Conservation (phyloP, 2,113 vertebrate species). For the Corythornis madagascariensis region DNA sequence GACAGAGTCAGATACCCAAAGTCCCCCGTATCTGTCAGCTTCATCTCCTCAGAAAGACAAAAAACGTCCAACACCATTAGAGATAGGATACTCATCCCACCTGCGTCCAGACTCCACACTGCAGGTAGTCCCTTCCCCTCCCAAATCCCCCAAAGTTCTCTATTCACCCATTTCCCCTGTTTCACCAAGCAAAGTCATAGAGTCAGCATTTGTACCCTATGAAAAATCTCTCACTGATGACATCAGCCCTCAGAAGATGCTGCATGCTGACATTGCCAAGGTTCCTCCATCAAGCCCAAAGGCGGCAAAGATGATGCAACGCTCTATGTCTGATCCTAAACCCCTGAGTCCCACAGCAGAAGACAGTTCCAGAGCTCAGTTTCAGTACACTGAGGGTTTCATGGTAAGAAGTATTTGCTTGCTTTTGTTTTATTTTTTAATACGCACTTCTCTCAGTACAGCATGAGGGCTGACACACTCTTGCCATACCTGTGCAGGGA, state of each 20-base stretch:
- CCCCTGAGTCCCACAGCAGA: conserved; percentile 93
- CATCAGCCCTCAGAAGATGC: conserved; percentile 88
- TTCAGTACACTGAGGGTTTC: conserved; percentile 91
- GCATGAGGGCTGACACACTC: background rate
- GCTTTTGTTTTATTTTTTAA: background rate
- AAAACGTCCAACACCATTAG: conserved; percentile 87
- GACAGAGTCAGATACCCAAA: conserved; percentile 84
- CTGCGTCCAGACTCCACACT: conserved; percentile 87
- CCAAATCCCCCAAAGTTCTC: conserved; percentile 92
- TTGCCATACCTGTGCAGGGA: background rate
- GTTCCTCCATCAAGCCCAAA: conserved; percentile 89
- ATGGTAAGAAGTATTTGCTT: conserved; percentile 84
- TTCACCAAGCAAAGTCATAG: conserved; percentile 92
- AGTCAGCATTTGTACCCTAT: conserved; percentile 93
- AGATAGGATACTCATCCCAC: conserved; percentile 90
- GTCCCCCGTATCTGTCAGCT: conserved; percentile 76
- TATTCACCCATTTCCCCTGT: conserved; percentile 91
- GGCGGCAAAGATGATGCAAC: conserved; percentile 89
- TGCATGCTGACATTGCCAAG: conserved; percentile 87
- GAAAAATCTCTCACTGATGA: conserved; percentile 88
- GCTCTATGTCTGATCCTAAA: conserved; percentile 95
- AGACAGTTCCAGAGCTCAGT: conserved; percentile 87
- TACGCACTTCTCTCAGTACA: background rate
- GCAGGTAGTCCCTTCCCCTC: conserved; percentile 86
- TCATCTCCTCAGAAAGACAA: conserved; percentile 89